These are phyloP conservation scores for Mobula birostris DNA, from an alignment of 2,113 vertebrate species.

Conservation along the genomic window DNA sequence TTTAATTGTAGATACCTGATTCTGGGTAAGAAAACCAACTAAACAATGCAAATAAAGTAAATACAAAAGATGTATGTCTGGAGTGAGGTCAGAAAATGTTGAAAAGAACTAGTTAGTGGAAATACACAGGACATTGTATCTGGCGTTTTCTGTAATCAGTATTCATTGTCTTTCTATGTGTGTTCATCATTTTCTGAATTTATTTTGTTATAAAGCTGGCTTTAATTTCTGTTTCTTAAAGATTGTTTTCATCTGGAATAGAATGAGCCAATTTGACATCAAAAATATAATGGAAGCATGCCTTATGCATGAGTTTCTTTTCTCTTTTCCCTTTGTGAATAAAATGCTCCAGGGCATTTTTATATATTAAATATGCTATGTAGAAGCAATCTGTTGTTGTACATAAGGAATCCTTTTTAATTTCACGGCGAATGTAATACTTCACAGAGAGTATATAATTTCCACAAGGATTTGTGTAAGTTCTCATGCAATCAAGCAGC, in stretches of 20 bases:
- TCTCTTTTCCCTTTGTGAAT: neutral
- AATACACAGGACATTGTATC: neutral
- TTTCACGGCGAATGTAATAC: neutral
- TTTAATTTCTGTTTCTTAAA: neutral
- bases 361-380: neutral
- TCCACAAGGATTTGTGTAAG: neutral
- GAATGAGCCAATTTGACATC: neutral
- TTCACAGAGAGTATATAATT: neutral
- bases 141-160: neutral
- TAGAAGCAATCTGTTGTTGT: neutral
- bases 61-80: neutral
- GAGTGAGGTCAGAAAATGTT: neutral
- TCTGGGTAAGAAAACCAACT: neutral
- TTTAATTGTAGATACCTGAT: neutral
- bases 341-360: neutral
- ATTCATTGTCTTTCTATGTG: neutral
- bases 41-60: neutral
- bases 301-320: neutral
- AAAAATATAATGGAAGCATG: neutral
- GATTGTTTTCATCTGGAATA: neutral
- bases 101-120: neutral
- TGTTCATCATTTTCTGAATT: neutral
- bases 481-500: neutral
- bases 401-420: neutral
- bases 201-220: neutral